A percentile compares a stretch with the other conserved stretches of the same genome.
phyloP scores from a whole-genome alignment of 2,797 vertebrate species.

The Zalophus californianus region DNA sequence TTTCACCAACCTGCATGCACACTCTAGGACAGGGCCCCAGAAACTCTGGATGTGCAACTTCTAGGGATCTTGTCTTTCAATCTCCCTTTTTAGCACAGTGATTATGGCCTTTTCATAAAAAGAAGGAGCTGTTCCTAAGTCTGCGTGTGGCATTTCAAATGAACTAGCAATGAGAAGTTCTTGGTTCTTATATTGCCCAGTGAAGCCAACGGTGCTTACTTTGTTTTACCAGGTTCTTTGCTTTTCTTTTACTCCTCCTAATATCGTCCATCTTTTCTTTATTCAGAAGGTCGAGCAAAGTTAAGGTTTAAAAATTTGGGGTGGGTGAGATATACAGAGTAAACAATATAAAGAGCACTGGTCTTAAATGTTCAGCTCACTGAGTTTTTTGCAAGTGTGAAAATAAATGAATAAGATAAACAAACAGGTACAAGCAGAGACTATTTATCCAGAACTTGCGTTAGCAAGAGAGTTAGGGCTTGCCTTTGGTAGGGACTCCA shows the following conservation, averaged over 20 bases:
- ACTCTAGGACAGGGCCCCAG: not conserved
- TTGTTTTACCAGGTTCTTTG: not conserved
- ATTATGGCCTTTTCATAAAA: not conserved
- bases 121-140: not conserved
- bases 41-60: not conserved
- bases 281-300: not conserved
- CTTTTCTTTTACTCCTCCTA: not conserved
- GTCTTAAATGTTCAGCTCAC: not conserved
- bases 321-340: not conserved
- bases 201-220: not conserved
- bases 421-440: not conserved
- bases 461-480: not conserved
- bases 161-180: not conserved
- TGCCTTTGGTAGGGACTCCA: not conserved
- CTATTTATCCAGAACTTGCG: not conserved
- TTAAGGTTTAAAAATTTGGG: not conserved
- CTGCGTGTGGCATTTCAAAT: not conserved
- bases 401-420: not conserved
- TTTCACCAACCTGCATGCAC: not conserved
- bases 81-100: not conserved
- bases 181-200: not conserved
- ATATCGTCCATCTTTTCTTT: not conserved
- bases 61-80: not conserved
- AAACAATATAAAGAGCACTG: not conserved
- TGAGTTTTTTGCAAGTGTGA: not conserved